These are phyloP conservation scores for Miltochrista miniata DNA, from an alignment of 2,888 invertebrate genomes.

Conservation along the genomic window DNA sequence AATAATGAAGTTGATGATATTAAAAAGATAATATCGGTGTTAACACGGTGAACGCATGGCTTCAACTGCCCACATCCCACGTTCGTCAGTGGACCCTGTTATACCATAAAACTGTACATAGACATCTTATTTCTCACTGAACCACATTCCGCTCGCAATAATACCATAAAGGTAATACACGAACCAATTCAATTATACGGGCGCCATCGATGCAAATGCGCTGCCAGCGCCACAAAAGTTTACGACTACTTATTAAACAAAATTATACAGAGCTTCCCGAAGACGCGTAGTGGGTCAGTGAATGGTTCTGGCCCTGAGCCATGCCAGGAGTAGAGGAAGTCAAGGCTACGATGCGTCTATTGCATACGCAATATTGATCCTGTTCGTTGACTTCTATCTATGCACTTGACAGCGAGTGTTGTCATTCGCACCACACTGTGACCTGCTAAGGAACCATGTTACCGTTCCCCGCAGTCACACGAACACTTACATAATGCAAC, in stretches of 20 bases:
- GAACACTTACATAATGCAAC: slow-evolving; percentile 75
- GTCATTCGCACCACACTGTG: slow-evolving; percentile 76
- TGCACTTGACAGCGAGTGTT: slow-evolving; percentile 78
- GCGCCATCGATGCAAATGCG: slow-evolving; percentile 22
- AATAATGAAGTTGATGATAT: slow-evolving; percentile 80
- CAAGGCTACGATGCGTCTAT: slow-evolving; percentile 69
- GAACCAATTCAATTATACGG: slow-evolving; percentile 19
- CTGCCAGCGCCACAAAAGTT: slow-evolving; percentile 16
- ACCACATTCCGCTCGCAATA: slow-evolving; percentile 4
- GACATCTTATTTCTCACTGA: slow-evolving; percentile 30
- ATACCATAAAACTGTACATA: slow-evolving; percentile 31
- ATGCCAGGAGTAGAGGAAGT: slow-evolving; percentile 64
- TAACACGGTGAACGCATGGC: slow-evolving; percentile 69
- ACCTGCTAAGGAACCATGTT: slow-evolving; percentile 78
- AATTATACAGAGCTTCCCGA: slow-evolving; percentile 53
- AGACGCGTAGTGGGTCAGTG: slow-evolving; percentile 66
- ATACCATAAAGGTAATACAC: slow-evolving; percentile 9
- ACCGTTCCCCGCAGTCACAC: slow-evolving; percentile 74
- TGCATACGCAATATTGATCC: slow-evolving; percentile 77
- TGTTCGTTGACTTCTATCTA: slow-evolving; percentile 74
- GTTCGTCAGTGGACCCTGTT: slow-evolving; percentile 43
- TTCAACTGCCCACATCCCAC: slow-evolving; percentile 52
- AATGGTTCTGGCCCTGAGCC: slow-evolving; percentile 72
- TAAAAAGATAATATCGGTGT: slow-evolving; percentile 77
- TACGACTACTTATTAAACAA: slow-evolving; percentile 29